Conservation (phyloP, 2,113 vertebrate genomes). For the Uria lomvia region DNA sequence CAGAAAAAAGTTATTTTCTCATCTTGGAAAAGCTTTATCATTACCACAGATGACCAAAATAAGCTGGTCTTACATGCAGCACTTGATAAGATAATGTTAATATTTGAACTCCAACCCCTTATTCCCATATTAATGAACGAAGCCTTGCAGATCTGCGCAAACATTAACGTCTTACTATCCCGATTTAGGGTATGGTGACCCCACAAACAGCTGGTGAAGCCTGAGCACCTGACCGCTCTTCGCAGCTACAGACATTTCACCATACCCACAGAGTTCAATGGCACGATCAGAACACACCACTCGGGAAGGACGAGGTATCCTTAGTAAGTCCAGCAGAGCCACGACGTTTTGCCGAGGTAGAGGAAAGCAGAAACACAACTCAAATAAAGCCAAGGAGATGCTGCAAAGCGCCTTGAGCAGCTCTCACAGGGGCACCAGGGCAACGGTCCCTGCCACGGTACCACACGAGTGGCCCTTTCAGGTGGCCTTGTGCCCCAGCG, state of each 20-base stretch:
- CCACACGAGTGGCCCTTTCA: neutral
- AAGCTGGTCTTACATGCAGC: neutral
- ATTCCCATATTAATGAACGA: neutral
- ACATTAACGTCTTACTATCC: neutral
- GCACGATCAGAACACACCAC: neutral
- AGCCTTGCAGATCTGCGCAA: neutral
- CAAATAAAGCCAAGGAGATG: neutral
- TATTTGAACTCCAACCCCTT: neutral
- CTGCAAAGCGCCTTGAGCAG: neutral
- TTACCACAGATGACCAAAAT: neutral
- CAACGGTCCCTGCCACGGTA: neutral
- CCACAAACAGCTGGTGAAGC: neutral
- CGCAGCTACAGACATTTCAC: neutral
- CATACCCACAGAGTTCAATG: neutral
- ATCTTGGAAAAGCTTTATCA: neutral
- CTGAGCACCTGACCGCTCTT: neutral
- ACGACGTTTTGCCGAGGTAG: neutral
- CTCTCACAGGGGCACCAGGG: neutral
- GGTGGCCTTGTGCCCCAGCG: neutral
- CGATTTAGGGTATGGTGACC: neutral
- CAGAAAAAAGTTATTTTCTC: neutral
- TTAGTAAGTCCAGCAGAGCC: neutral
- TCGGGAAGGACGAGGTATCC: neutral
- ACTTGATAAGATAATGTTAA: neutral
- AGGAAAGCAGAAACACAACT: neutral